Base-by-base conservation (phyloP, 2,797 vertebrate species). In the Micrastur ruficollis region DNA sequence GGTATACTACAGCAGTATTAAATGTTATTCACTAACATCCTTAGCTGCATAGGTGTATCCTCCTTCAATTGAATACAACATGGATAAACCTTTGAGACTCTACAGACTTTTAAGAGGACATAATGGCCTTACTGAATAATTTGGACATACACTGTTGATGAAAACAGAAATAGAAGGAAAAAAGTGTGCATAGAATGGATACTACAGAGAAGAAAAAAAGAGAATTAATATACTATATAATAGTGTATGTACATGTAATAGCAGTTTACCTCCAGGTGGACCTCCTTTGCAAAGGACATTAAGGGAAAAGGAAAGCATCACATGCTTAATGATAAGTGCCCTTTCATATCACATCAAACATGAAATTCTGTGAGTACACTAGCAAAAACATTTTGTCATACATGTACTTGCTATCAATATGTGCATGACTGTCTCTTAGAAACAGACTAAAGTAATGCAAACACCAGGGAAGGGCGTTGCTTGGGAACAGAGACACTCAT, bases 401-500 rank as follows among this genome's bases (percentile, higher is more conserved):
- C 81, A 84, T 92, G 93, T 92, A 83, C 79, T 86, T 90, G 80
- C 87, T 95, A 88, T 94, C 91, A 52, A 59, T 86, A 85, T 93
- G 62, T 65, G 32, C 76, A 75, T 40, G 31, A 78, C 88, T 86
- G 95, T 96, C 89, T 97, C 95, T 97, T 95, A 94, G 97, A 97
- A 97, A 97, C 93, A 93, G 95, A 88, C 50, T 83, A 5, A 75
- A 93, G 59, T 71, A 94, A 96, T 88, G 73, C 94, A 96, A 96
- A 94, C 90, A 94, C 50, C 78, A 96, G 86, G 34, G 14, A 94
- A 93, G 78, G 72, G 89, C 9, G 95, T 97, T 98, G 96, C 96
- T 95, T 98, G 97, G 97, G 95, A 98, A 97, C 94, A 92, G 89
- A 90, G 61, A 86, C 67, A 81, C 34, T 97, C 89, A 59, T 44